Conservation (phyloP, 1,140 invertebrate genomes). For the Cheumatopsyche charites region DNA sequence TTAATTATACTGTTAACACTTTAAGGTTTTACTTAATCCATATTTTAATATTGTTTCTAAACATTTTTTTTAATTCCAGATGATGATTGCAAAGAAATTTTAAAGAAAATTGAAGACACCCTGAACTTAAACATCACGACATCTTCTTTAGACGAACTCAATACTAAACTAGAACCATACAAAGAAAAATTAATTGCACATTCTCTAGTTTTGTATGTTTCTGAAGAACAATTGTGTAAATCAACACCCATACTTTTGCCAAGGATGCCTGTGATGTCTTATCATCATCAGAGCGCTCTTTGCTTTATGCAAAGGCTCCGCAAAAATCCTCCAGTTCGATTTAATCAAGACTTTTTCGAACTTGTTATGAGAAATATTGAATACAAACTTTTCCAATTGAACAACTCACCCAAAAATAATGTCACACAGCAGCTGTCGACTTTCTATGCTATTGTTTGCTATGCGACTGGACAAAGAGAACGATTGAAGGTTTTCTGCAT, state of each 20-base stretch:
- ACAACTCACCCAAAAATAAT: slow-evolving; percentile 53
- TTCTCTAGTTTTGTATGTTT: slow-evolving; percentile 38
- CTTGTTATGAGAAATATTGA: slow-evolving; percentile 54
- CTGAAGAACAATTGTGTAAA: neutral
- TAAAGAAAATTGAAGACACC: slow-evolving; percentile 27
- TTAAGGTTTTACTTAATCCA: too few species aligned
- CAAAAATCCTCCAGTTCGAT: slow-evolving; percentile 19
- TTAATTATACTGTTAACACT: neutral
- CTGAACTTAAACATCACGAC: slow-evolving; percentile 20
- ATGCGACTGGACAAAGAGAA: slow-evolving; percentile 52
- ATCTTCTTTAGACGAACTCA: slow-evolving; percentile 28
- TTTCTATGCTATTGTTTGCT: slow-evolving; percentile 57
- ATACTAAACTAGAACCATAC: slow-evolving; percentile 7
- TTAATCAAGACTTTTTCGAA: slow-evolving; percentile 45
- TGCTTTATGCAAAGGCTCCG: slow-evolving; percentile 35
- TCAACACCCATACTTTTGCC: neutral
- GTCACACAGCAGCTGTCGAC: slow-evolving; percentile 54
- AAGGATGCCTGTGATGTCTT: slow-evolving; percentile 26
- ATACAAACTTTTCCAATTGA: slow-evolving; percentile 54
- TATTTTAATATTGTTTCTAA: too few species aligned
- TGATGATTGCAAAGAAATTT: slow-evolving; percentile 19
- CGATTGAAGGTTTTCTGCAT: slow-evolving; percentile 55
- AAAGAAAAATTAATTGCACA: slow-evolving; percentile 28
- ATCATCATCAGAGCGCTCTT: slow-evolving; percentile 21
- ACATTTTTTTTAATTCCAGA: neutral